Percentiles rank a stretch among this genome's conserved stretches.
Evolutionary conservation across 1,140 invertebrate genomes (phyloP).

Genomic region (Danaus plexippus): DNA sequence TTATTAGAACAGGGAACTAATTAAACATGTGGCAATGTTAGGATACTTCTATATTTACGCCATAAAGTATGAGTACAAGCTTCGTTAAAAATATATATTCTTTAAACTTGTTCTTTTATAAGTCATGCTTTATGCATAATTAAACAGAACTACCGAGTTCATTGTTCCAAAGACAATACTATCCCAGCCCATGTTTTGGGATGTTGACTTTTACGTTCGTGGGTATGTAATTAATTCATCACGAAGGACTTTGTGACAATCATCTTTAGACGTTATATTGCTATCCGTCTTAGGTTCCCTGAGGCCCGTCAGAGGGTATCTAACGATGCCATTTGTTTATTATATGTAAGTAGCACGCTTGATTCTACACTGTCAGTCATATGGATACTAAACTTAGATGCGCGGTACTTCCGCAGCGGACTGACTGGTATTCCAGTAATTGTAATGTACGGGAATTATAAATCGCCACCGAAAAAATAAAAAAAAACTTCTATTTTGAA

Average conservation of each 20-base stretch:
- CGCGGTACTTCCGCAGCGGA: slow-evolving; percentile 13
- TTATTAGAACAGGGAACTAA: no score
- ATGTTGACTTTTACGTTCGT: slow-evolving; percentile 34
- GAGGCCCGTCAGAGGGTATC: slow-evolving; percentile 18
- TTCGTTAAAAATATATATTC: no score
- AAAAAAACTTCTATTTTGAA: no score
- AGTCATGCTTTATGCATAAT: slow-evolving; percentile 26
- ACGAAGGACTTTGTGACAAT: slow-evolving; percentile 19
- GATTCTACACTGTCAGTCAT: slow-evolving; percentile 11
- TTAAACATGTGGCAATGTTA: no score
- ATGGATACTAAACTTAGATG: slow-evolving; percentile 18
- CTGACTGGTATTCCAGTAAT: no score
- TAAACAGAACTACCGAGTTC: slow-evolving; percentile 28
- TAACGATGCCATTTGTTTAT: slow-evolving; percentile 12
- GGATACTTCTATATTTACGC: no score
- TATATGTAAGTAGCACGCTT: slow-evolving; percentile 5
- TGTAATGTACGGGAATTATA: no score
- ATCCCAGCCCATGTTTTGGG: slow-evolving; percentile 45
- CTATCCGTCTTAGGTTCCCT: slow-evolving; percentile 39
- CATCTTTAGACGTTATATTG: slow-evolving; percentile 2
- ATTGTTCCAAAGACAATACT: slow-evolving; percentile 55
- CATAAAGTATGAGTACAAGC: no score
- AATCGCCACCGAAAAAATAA: no score
- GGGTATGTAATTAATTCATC: slow-evolving; percentile 40
- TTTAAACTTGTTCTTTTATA: neutral